Evolutionary conservation across 2,797 vertebrate genomes (phyloP).

Genomic region (Melanotaenia nigrans): DNA sequence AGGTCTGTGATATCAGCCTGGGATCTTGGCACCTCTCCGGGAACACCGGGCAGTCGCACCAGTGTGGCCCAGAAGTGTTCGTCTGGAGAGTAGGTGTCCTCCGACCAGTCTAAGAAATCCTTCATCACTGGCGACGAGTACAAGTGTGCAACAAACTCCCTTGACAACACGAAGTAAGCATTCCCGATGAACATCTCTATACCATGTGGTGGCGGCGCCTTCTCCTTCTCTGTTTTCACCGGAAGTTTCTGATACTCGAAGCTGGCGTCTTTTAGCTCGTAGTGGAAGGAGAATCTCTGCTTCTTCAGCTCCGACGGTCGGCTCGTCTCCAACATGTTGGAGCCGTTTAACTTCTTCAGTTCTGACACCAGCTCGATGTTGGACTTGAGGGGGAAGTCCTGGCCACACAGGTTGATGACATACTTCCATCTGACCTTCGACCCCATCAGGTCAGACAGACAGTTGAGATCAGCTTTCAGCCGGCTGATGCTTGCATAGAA

Average conservation of each 20-base stretch:
- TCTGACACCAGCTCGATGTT: conserved; percentile 89
- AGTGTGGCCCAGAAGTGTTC: conserved; percentile 97
- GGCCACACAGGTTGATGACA: conserved; percentile 93
- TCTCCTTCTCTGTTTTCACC: conserved; percentile 80
- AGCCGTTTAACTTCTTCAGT: conserved; percentile 84
- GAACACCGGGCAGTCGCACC: conserved; percentile 87
- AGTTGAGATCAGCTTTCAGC: conserved; percentile 92
- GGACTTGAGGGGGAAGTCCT: conserved; percentile 92
- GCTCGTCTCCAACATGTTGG: conserved; percentile 90
- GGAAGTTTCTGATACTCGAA: conserved; percentile 84
- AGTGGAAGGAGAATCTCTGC: conserved; percentile 84
- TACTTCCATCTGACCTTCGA: conserved; percentile 91
- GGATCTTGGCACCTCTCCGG: conserved; percentile 85
- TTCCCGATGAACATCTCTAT: conserved; percentile 92
- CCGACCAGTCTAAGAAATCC: conserved; percentile 91
- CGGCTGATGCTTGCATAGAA: conserved; percentile 89
- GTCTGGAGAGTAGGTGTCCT: conserved; percentile 93
- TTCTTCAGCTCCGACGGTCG: conserved; percentile 84
- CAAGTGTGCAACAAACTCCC: conserved; percentile 82
- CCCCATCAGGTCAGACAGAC: conserved; percentile 88
- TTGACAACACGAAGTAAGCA: conserved; percentile 92
- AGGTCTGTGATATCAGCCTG: conserved; percentile 88
- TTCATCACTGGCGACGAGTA: conserved; percentile 77
- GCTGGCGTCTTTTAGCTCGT: conserved; percentile 81
- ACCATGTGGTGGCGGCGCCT: conserved; percentile 83